Evolutionary conservation across 64 coral and sea anemone species (phyloP), one percentile per base, ranked within the genome.

Genomic region (Stichodactyla helianthus): DNA sequence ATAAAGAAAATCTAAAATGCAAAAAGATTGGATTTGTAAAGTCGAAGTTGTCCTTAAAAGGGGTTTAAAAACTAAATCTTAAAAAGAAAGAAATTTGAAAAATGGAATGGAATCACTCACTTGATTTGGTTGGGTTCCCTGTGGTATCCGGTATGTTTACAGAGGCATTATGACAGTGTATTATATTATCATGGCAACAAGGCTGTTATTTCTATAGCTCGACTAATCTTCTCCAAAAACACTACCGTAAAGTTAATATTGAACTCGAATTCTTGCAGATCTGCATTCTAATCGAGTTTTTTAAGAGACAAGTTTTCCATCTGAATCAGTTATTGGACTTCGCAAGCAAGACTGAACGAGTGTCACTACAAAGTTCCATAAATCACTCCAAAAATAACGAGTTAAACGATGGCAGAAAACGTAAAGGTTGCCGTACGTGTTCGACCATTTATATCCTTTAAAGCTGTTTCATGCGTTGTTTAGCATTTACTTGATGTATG

Each of bases 391-490:
- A 44, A 44, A 17, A 65, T 62, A 77, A 77, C 27, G 77, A 79
- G 10, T 7, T 79, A 79, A 79, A 52, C 10, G 26, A 84, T 84
- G 82, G 79, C 81, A 31, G 94, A 97, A 63, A 97, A 90, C 59
- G 91, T 97, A 1, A 97, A 90, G 79, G 94, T 97, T 8, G 94
- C 94, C 51, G 94, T 97, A 23, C 84, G 94, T 71, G 94, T 97
- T 20, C 84, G 94, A 44, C 94, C 94, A 80, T 97, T 97, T 74
- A 97, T 97, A 97, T 97, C 94, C 94, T 97, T 97, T 93, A 15
- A 90, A 84, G 22, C 62, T 65, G 62, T 65, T 19, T 65, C 19
- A n/a, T n/a, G n/a, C 18, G 19, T 22, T 0, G 22, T 9, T 22
- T 20, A n/a, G 5, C 4, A n/a, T 65, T n/a, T 22, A 19, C 5